A percentile compares a stretch with the other conserved stretches of the same genome.
These are phyloP conservation scores for Myrmecophaga tridactyla DNA, from an alignment of 2,113 vertebrate genomes.

Conservation along the genomic window DNA sequence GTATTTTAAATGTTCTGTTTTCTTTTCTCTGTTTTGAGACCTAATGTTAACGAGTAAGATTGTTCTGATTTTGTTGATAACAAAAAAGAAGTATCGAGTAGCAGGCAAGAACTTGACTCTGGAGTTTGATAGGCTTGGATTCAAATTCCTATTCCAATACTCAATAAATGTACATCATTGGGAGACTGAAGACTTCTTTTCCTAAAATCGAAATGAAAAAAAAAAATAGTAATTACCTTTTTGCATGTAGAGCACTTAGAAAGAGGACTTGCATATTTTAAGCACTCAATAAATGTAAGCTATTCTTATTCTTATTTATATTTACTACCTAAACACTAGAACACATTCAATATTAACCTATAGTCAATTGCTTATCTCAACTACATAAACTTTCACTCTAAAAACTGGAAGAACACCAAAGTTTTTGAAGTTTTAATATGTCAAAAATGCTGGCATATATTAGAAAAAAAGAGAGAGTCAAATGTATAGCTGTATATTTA, in stretches of 20 bases:
- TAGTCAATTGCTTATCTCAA: neutral
- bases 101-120: neutral
- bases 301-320: neutral
- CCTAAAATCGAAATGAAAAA: neutral
- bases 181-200: neutral
- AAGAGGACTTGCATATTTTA: neutral
- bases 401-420: neutral
- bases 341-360: neutral
- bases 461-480: neutral
- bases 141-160: neutral
- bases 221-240: neutral
- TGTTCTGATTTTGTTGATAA: neutral
- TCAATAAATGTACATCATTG: neutral
- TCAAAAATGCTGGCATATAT: neutral
- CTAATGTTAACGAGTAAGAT: neutral
- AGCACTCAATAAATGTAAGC: neutral
- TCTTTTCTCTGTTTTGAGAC: neutral
- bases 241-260: neutral
- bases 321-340: neutral
- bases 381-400: neutral
- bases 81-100: neutral
- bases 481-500: neutral
- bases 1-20: neutral
- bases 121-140: neutral
- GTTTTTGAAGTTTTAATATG: constrained; percentile 6